Base-by-base conservation (phyloP, 2,113 vertebrate genomes). In the Melanerpes aurifrons region DNA sequence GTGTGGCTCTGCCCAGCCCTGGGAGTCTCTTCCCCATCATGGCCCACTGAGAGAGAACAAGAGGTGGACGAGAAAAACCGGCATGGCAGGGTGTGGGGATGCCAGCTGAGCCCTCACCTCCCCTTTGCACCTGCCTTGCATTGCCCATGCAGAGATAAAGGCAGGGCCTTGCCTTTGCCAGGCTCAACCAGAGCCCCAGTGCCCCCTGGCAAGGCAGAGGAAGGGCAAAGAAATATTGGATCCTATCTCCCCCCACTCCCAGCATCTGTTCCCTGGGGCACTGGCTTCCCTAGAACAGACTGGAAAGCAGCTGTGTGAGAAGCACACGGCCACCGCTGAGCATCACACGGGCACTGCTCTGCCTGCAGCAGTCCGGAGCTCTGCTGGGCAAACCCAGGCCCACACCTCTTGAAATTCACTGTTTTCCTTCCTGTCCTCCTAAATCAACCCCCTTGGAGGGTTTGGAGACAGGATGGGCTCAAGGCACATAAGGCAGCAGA, bases 31-130 rank as follows among this genome's bases (percentile, higher is more conserved):
- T 94, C 78, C 73, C 74, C 45, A 58, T 20, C 93, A 89, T 3
- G 8, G 73, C 70, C 54, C 15, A 1, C 73, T 63, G 83, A 70
- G 43, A 71, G 25, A 64, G 84, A 95, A 90, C 73, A 87, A 90
- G 89, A 95, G 48, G 40, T 57, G 50, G 81, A 95, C 89, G 95
- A 90, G 89, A 93, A 95, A 90, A 95, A 95, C 83, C 77, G 58
- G 92, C 25, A 0, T 3, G 7, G 89, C 80, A 70, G 83, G 87
- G 77, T 94, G 77, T 4, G 0, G 77, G 86, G 94, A 48, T 89
- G 93, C 54, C 91, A 88, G 89, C 19, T 0, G 8, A 84, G 90
- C 84, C 84, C 89, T 40, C 6, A 5, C 82, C 70, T 74, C 71
- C 82, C 74, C 71, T 84, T 45, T 9, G 16, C 68, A 28, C 67